A percentile compares a stretch with the other conserved stretches of the same genome.
Conservation (phyloP, 2,113 vertebrate species). For the Empidonax traillii region DNA sequence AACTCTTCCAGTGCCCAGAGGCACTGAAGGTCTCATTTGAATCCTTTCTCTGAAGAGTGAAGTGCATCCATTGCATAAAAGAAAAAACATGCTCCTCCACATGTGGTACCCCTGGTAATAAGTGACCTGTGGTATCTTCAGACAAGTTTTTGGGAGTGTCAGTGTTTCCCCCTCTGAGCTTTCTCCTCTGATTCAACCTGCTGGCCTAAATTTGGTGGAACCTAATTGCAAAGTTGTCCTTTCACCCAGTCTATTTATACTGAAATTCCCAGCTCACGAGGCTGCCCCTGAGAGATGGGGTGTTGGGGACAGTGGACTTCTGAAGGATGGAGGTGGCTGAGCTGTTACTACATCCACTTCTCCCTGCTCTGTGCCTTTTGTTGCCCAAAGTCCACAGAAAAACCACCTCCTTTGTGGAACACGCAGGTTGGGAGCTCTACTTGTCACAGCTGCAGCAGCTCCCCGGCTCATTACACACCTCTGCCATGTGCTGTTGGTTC, state of each 20-base stretch:
- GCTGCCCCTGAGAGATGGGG: accelerated
- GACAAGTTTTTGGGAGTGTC: not conserved
- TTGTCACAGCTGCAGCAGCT: not conserved
- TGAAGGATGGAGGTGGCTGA: not conserved
- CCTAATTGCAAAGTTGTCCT: not conserved
- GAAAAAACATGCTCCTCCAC: not conserved
- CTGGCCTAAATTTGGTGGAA: not conserved
- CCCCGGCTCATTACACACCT: not conserved
- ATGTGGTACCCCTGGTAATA: not conserved
- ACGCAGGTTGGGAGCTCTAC: not conserved
- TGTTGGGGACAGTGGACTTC: not conserved
- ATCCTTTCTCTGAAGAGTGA: not conserved
- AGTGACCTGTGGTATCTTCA: not conserved
- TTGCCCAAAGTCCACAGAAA: not conserved
- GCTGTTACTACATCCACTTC: not conserved
- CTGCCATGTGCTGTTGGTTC: not conserved
- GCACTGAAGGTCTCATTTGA: not conserved
- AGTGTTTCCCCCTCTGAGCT: not conserved
- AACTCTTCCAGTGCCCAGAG: not conserved
- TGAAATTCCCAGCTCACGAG: not conserved
- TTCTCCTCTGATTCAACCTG: not conserved
- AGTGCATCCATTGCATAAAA: not conserved
- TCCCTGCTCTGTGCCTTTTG: not conserved
- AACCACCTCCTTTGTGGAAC: not conserved
- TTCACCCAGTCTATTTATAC: not conserved